phyloP scores from a whole-genome alignment of 2,797 vertebrate genomes.

The Gymnoscopelus microlampas region DNA sequence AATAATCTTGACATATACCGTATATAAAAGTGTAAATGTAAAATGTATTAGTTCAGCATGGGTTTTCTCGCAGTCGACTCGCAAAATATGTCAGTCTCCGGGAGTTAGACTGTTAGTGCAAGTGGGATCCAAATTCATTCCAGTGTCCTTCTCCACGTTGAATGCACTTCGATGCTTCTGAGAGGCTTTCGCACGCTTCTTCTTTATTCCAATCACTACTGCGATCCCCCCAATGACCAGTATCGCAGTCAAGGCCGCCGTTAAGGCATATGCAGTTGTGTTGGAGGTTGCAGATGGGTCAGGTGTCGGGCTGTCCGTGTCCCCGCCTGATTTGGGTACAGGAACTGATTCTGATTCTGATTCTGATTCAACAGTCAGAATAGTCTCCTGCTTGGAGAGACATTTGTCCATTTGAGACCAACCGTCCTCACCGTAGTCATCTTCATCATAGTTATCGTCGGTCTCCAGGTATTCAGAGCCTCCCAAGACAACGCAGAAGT shows the following conservation, averaged over 20 bases:
- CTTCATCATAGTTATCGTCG: background rate
- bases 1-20: background rate
- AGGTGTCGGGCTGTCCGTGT: background rate
- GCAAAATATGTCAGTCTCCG: slow-evolving; percentile 14
- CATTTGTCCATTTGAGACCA: slow-evolving; percentile 45
- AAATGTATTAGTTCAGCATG: slow-evolving; percentile 5
- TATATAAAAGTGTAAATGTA: slow-evolving; percentile 14
- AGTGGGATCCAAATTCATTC: slow-evolving; percentile 4
- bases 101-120: slow-evolving; percentile 29
- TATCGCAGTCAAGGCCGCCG: slow-evolving; percentile 37
- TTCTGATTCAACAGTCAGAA: slow-evolving; percentile 8
- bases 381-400: slow-evolving; percentile 60
- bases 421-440: background rate
- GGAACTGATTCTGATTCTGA: too few species aligned
- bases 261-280: slow-evolving; percentile 9
- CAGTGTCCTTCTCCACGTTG: background rate
- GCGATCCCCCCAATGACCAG: slow-evolving; percentile 38
- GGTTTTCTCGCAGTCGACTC: background rate
- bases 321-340: background rate
- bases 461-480: background rate
- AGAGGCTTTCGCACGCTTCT: slow-evolving; percentile 32
- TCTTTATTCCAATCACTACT: slow-evolving; percentile 18
- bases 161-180: background rate
- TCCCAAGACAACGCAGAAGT: slow-evolving; percentile 65
- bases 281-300: background rate